A percentile compares a stretch with the other conserved stretches of the same genome.
These are phyloP conservation scores for Alexandromys fortis DNA, from an alignment of 2,113 vertebrate genomes.

Conservation along the genomic window DNA sequence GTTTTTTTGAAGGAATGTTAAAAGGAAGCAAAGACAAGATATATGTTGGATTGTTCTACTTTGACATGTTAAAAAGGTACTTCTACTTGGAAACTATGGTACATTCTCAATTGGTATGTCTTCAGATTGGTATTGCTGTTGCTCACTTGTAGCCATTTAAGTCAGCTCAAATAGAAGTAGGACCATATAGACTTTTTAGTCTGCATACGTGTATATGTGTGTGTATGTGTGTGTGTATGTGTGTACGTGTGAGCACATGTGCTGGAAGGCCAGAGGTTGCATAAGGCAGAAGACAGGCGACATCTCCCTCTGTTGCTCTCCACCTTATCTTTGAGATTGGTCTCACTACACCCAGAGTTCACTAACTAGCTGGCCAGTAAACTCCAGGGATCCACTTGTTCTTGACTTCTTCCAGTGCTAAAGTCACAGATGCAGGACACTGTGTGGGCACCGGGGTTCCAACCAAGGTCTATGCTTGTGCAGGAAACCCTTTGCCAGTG, in stretches of 20 bases:
- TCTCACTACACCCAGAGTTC: not conserved
- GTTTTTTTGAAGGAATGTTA: slow-evolving; percentile 28
- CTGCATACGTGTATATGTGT: not conserved
- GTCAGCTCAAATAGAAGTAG: slow-evolving; percentile 4
- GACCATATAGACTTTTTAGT: not conserved
- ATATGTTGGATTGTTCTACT: slow-evolving; percentile 33
- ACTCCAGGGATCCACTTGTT: not conserved
- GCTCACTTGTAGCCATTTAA: not conserved
- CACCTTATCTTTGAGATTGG: no score
- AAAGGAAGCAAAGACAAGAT: slow-evolving; percentile 42
- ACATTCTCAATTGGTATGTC: not conserved
- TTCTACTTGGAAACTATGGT: slow-evolving; percentile 52
- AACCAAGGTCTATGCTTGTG: not conserved
- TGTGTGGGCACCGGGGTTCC: not conserved
- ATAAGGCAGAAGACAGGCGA: no score
- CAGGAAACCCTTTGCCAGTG: not conserved
- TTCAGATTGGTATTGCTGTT: not conserved
- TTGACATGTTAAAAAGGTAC: not conserved
- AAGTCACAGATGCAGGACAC: not conserved
- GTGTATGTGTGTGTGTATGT: not conserved
- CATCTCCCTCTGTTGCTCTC: not conserved
- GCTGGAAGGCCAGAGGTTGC: not conserved
- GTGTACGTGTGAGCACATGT: not conserved
- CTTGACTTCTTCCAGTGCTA: no score
- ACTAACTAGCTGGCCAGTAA: not conserved